Percentiles rank a stretch among this genome's conserved stretches.
Evolutionary conservation across 1,140 invertebrate species (phyloP).

Genomic region (Anastatus disparis): DNA sequence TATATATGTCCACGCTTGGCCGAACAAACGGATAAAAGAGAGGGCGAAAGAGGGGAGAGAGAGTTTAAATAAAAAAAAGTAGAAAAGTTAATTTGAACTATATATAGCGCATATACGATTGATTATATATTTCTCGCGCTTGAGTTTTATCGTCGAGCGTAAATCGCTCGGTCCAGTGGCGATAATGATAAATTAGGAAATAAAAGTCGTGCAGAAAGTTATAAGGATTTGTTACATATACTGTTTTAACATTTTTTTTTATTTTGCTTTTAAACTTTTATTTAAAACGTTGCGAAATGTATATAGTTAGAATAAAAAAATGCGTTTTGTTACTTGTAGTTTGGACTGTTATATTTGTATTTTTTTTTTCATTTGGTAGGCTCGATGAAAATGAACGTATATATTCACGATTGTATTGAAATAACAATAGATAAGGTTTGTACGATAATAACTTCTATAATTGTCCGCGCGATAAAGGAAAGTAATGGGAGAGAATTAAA

Average conservation of each 20-base stretch:
- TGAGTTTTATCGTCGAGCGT: background rate
- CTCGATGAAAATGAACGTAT: background rate
- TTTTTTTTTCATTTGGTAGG: background rate
- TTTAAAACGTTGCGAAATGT: background rate
- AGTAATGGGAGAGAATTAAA: background rate
- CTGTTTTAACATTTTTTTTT: too few species aligned
- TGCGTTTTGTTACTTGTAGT: too few species aligned
- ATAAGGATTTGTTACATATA: background rate
- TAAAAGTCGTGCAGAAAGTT: background rate
- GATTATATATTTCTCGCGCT: background rate
- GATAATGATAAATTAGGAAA: conserved; percentile 33
- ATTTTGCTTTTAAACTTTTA: background rate
- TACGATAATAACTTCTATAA: background rate
- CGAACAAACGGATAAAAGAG: background rate
- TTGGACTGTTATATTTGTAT: too few species aligned
- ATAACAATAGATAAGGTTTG: background rate
- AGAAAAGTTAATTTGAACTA: conserved; percentile 3
- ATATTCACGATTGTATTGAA: background rate
- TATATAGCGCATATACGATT: too few species aligned
- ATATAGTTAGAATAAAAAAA: background rate
- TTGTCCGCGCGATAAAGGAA: background rate
- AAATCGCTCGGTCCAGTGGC: background rate
- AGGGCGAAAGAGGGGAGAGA: background rate
- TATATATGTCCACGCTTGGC: background rate
- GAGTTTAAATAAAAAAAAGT: too few species aligned